Evolutionary conservation across 2,797 vertebrate genomes (phyloP), one percentile per base, ranked within the genome.

Genomic region (Discoglossus pictus): DNA sequence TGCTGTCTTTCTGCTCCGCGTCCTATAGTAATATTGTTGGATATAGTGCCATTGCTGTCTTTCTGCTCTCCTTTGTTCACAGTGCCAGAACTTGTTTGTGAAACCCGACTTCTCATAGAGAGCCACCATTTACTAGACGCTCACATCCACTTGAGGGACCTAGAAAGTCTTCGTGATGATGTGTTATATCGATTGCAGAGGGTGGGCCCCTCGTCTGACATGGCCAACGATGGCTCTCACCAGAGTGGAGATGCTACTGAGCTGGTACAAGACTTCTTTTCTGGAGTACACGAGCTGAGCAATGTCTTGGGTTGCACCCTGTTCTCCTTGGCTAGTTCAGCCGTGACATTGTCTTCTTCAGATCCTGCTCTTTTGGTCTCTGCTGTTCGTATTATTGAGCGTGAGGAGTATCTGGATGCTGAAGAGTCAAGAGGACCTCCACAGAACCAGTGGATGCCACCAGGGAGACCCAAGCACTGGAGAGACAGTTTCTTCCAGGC

Each of bases 281-380:
- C 91, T 18, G 91, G 90, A 1, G 89, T 98, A 7, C 82, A 87
- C 21, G 82, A 86, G 66, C 84, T 97, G 76, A 93, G 92, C 0
- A 89, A 97, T 39, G 89, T 87, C 25, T 79, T 99, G 69, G 92
- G 89, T 20, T 91, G 83, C 79, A 91, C 94, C 72, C 79, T 99
- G 53, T 97, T 94, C 91, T 86, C 83, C 0, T 90, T 93, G 1
- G 92, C 94, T 65, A 90, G 88, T 75, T 87, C 85, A 2, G 87
- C 91, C 23, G 79, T 95, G 59, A 79, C 63, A 25, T 80, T 96
- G 75, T 94, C 93, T 7, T 81, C 79, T 0, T 89, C 97, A 53
- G 92, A 99, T 77, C 96, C 97, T 0, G 87, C 90, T 1, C 86
- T 91, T 1, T 92, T 99, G 1, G 97, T 99, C 20, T 94, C 94